Percentiles rank a stretch among this genome's conserved stretches.
Evolutionary conservation across 2,888 invertebrate genomes (phyloP).

Genomic region (Thysanoteuthis rhombus): DNA sequence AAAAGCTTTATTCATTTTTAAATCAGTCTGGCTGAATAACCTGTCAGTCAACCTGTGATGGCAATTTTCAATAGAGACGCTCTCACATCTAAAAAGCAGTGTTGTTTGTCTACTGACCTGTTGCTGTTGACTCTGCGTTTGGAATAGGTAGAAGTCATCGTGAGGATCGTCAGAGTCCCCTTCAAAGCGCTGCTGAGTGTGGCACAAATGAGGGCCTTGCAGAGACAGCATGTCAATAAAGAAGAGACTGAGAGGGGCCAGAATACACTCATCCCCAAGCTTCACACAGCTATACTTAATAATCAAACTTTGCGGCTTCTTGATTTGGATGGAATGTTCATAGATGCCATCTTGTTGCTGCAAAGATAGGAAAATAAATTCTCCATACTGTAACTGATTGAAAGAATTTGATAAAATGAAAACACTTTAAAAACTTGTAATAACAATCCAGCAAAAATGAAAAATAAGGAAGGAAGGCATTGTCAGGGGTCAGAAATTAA

Average conservation of each 20-base stretch:
- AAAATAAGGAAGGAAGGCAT: too few relatives aligned
- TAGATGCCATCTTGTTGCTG: slow-evolving; percentile 87
- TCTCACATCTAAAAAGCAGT: too few relatives aligned
- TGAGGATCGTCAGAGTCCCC: slow-evolving; percentile 93
- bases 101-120: not conserved
- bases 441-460: too few relatives aligned
- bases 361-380: slow-evolving; percentile 34
- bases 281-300: slow-evolving; percentile 68
- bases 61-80: too few relatives aligned
- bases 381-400: too few relatives aligned
- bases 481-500: too few relatives aligned
- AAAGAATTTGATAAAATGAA: not conserved
- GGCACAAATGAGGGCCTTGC: slow-evolving; percentile 70
- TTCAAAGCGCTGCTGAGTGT: slow-evolving; percentile 73
- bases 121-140: slow-evolving; percentile 72
- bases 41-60: too few relatives aligned
- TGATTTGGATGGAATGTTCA: slow-evolving; percentile 64
- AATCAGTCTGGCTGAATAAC: too few relatives aligned
- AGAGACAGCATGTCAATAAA: slow-evolving; percentile 83
- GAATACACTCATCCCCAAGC: slow-evolving; percentile 91
- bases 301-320: slow-evolving; percentile 59
- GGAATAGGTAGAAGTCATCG: slow-evolving; percentile 89
- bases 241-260: slow-evolving; percentile 88
- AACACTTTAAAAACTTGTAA: not conserved
- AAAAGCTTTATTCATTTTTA: too few relatives aligned